Percentiles rank a stretch among this genome's conserved stretches.
These are phyloP conservation scores for Heliconius melpomene DNA, from an alignment of 1,140 invertebrate species.

Conservation along the genomic window DNA sequence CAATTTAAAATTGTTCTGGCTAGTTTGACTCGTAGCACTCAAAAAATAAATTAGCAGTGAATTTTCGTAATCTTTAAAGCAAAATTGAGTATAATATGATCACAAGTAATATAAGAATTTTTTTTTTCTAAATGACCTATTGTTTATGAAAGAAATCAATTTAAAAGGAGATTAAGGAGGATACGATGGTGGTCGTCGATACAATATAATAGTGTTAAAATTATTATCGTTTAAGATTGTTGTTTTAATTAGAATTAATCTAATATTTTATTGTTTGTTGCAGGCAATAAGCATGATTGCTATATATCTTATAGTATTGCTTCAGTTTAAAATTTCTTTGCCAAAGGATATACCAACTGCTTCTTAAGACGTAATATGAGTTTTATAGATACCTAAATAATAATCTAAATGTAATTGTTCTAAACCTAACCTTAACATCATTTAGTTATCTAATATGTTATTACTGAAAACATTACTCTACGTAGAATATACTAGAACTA, in stretches of 20 bases:
- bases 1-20: constrained; percentile 11
- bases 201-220: too few relatives aligned
- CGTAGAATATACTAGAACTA: not conserved
- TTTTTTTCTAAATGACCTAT: not conserved
- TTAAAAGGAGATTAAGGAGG: too few relatives aligned
- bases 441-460: not conserved
- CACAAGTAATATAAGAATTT: not conserved
- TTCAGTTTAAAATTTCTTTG: constrained; percentile 83
- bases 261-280: constrained; percentile 36
- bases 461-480: not conserved
- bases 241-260: not conserved
- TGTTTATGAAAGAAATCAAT: too few relatives aligned
- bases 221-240: too few relatives aligned
- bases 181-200: too few relatives aligned
- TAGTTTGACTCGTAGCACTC: not conserved
- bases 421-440: not conserved
- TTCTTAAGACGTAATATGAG: not conserved
- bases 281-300: constrained; percentile 83
- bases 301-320: constrained; percentile 82
- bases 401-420: not conserved
- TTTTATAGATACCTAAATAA: too few relatives aligned
- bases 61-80: not conserved
- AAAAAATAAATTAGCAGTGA: not conserved
- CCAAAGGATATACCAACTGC: constrained; percentile 55
- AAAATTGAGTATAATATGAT: not conserved